Base-by-base conservation (phyloP, 2,888 invertebrate genomes). In the Gortyna flavago region DNA sequence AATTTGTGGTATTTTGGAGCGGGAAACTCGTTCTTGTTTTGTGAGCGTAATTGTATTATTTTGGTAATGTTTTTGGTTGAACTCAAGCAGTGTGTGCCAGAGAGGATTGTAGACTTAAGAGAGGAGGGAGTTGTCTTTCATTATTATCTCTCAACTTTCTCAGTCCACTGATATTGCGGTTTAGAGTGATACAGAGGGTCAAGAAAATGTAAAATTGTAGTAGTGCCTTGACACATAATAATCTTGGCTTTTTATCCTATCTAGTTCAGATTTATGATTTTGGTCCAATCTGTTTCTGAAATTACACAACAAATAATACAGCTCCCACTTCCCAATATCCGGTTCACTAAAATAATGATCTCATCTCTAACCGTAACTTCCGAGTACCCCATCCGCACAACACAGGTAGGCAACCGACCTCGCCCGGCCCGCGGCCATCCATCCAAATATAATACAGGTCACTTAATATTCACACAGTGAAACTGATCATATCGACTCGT, bases 401-500 rank as follows among this genome's bases (percentile, higher is more conserved):
- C 44, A 59, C 29, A 75, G n/a, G 18, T 74, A 73, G 11, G 3
- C 25, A 41, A 7, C 4, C 16, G 6, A 29, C 54, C 21, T 32
- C n/a, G 5, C 41, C 21, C 44, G 4, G 29, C 68, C 62, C 29
- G 29, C 44, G 48, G 44, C 41, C 32, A 67, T 68, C 9, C 51
- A 71, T 68, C 64, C 71, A 64, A 71, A 75, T 80, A 78, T 79
- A 78, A 79, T 70, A 68, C 75, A 72, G 72, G 35, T 41, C 83
- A 77, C 78, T 87, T 87, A 81, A 79, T 86, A 87, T 87, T 85
- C 86, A 70, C 68, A 66, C 51, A 68, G 71, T 66, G 80, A 65
- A 77, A 75, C 83, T 80, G 85, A 85, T 85, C 80, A 83, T 80
- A 83, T 83, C 61, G 67, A 75, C 75, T 86, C 81, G 86, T 81